phyloP scores from a whole-genome alignment of 2,888 invertebrate genomes.

The Orthonychiurus folsomi region DNA sequence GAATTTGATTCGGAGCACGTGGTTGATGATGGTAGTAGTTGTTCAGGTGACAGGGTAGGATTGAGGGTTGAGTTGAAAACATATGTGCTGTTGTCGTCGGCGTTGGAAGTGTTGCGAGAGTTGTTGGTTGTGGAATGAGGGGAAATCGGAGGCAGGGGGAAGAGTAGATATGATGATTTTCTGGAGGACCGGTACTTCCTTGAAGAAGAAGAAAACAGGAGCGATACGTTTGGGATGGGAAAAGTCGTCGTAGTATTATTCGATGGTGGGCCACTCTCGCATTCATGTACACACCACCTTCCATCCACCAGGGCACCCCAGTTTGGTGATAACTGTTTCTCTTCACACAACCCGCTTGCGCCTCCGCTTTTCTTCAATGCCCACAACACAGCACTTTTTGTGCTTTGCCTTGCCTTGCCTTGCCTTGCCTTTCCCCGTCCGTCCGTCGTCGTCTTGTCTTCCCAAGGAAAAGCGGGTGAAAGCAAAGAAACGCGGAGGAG shows the following conservation, averaged over 20 bases:
- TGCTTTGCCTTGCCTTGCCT: conserved; percentile 3
- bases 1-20: neutral
- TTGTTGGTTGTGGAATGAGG: neutral
- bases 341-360: conserved; percentile 24
- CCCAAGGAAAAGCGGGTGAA: too few relatives aligned
- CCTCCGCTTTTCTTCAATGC: conserved; percentile 18
- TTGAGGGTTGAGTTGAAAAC: too few relatives aligned
- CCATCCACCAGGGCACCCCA: neutral
- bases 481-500: neutral
- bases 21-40: neutral
- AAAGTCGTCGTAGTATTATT: too few relatives aligned
- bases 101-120: neutral
- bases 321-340: conserved; percentile 8
- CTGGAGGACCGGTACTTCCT: neutral
- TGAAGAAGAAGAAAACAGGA: conserved; percentile 1
- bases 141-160: conserved; percentile 1
- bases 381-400: conserved; percentile 7
- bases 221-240: neutral
- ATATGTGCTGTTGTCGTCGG: neutral
- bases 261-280: neutral
- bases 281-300: conserved; percentile 1
- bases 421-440: neutral
- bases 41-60: too few relatives aligned
- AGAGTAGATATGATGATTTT: neutral
- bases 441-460: too few relatives aligned